Evolutionary conservation across 1,140 invertebrate genomes (phyloP).

Genomic region (Potamilus streckersoni): DNA sequence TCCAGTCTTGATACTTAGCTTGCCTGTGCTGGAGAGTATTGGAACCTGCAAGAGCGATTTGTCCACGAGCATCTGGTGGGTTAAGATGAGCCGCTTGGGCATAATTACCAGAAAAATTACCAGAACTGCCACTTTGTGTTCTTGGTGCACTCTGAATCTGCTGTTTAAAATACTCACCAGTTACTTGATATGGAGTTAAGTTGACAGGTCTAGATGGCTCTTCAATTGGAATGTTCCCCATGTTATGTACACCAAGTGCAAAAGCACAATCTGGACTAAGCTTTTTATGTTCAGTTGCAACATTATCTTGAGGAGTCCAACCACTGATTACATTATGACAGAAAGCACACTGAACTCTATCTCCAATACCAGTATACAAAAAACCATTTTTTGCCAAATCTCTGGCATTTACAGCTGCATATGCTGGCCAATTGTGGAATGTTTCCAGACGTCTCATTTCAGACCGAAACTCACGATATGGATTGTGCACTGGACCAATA

Average conservation of each 20-base stretch:
- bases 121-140: not conserved
- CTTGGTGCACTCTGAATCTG: not conserved
- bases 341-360: slow-evolving; percentile 86
- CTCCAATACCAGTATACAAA: slow-evolving; percentile 72
- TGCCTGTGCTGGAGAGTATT: not conserved
- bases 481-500: slow-evolving; percentile 14
- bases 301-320: slow-evolving; percentile 82
- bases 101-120: too few relatives aligned
- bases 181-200: not conserved
- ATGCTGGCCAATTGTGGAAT: slow-evolving; percentile 78
- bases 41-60: not conserved
- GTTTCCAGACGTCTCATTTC: slow-evolving; percentile 25
- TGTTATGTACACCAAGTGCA: slow-evolving; percentile 68
- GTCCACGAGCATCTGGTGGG: not conserved
- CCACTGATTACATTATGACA: slow-evolving; percentile 80
- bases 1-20: slow-evolving; percentile 49
- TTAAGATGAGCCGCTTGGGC: too few relatives aligned
- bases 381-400: slow-evolving; percentile 86
- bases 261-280: slow-evolving; percentile 81
- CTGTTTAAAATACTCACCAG: not conserved
- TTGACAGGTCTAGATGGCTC: not conserved
- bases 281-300: slow-evolving; percentile 81
- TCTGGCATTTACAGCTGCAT: slow-evolving; percentile 76
- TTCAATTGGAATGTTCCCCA: slow-evolving; percentile 1
- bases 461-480: slow-evolving; percentile 15